Conservation (phyloP, 2,797 vertebrate genomes). For the Masticophis lateralis region DNA sequence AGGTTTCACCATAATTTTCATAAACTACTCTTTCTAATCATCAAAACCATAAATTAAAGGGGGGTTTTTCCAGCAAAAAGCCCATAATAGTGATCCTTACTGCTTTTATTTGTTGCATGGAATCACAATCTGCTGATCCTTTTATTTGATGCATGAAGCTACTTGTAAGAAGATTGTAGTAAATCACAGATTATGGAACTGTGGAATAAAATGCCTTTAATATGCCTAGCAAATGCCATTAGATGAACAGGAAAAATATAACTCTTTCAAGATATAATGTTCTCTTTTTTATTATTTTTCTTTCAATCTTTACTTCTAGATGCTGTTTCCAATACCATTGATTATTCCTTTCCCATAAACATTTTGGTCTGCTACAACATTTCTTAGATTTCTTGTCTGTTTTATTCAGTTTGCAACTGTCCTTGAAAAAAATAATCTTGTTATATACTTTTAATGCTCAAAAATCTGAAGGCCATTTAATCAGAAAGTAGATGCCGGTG, state of each 20-base stretch:
- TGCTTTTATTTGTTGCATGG: neutral
- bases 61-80: neutral
- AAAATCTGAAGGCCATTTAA: accelerated
- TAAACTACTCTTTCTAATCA: neutral
- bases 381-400: neutral
- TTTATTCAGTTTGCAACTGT: neutral
- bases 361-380: neutral
- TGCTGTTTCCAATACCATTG: neutral
- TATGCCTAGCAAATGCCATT: neutral
- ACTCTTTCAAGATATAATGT: neutral
- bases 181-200: neutral
- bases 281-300: neutral
- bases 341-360: neutral
- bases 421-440: neutral
- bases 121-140: neutral
- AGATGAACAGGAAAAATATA: neutral
- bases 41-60: neutral
- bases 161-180: neutral
- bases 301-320: neutral
- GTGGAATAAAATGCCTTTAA: neutral
- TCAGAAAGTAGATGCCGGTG: accelerated
- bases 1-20: neutral
- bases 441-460: neutral
- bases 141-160: neutral
- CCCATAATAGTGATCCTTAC: neutral